Conservation (phyloP, 2,113 vertebrate species). For the Theristicus caerulescens region DNA sequence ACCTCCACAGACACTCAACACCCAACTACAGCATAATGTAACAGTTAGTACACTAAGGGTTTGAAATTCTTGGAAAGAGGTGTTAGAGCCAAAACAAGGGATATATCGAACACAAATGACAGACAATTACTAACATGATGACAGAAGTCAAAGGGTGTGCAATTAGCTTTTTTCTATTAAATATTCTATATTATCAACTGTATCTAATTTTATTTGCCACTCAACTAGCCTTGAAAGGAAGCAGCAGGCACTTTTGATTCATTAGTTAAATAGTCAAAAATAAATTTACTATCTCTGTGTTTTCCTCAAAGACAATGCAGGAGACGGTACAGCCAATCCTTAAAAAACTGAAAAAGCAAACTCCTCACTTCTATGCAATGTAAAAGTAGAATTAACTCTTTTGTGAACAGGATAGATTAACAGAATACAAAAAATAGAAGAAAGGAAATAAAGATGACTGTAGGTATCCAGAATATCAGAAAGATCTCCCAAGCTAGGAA, state of each 20-base stretch:
- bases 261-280: neutral
- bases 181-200: neutral
- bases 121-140: neutral
- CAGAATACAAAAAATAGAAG: neutral
- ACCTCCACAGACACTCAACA: neutral
- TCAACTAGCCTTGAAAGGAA: neutral
- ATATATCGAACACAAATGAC: neutral
- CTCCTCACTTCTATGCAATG: neutral
- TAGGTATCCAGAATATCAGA: neutral
- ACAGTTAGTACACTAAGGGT: neutral
- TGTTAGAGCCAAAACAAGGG: neutral
- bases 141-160: neutral
- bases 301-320: neutral
- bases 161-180: neutral
- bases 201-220: neutral
- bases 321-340: neutral
- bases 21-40: neutral
- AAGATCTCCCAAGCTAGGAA: neutral
- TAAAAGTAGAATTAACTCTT: neutral
- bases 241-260: neutral
- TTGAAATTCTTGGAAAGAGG: neutral
- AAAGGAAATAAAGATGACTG: neutral
- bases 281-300: neutral
- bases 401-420: neutral
- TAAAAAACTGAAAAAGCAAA: neutral